phyloP scores from a whole-genome alignment of 2,888 invertebrate species.

The Holacanthella duospinosa region DNA sequence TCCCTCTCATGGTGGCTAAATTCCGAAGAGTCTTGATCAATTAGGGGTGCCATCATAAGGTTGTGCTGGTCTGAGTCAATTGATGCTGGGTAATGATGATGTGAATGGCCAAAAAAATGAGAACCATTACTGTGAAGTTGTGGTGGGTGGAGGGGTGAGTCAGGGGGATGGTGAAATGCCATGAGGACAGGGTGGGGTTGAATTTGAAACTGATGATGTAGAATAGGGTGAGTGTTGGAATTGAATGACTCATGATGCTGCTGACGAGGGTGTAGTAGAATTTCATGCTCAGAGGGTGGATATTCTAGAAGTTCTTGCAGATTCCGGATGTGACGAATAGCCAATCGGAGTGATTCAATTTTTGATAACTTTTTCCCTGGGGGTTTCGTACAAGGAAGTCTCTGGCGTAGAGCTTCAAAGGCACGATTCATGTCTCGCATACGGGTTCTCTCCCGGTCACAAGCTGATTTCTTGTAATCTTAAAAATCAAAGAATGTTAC shows the following conservation, averaged over 20 bases:
- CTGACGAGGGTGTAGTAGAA: too few relatives aligned
- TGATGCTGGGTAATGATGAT: not conserved
- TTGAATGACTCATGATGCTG: not conserved
- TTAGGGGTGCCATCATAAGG: too few relatives aligned
- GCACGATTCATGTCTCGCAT: constrained; percentile 80
- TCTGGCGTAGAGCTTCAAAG: constrained; percentile 62
- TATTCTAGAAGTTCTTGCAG: constrained; percentile 44
- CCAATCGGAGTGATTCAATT: constrained; percentile 68
- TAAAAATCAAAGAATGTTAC: too few relatives aligned
- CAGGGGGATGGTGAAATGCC: not conserved
- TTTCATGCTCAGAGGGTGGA: not conserved
- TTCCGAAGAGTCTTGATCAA: not conserved
- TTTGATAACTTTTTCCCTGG: constrained; percentile 76
- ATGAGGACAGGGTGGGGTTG: not conserved
- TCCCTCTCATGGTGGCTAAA: not conserved
- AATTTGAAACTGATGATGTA: not conserved
- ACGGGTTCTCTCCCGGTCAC: constrained; percentile 68
- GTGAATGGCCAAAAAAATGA: not conserved
- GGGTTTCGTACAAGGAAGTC: constrained; percentile 64
- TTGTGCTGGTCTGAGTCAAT: too few relatives aligned
- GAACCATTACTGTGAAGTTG: not conserved
- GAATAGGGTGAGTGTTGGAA: not conserved
- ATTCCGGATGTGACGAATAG: constrained; percentile 65
- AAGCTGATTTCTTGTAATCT: constrained; percentile 76
- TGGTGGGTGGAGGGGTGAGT: not conserved